Percentiles rank a stretch among this genome's conserved stretches.
Evolutionary conservation across 1,140 invertebrate species (phyloP).

Genomic region (Dermatophagoides farinae): DNA sequence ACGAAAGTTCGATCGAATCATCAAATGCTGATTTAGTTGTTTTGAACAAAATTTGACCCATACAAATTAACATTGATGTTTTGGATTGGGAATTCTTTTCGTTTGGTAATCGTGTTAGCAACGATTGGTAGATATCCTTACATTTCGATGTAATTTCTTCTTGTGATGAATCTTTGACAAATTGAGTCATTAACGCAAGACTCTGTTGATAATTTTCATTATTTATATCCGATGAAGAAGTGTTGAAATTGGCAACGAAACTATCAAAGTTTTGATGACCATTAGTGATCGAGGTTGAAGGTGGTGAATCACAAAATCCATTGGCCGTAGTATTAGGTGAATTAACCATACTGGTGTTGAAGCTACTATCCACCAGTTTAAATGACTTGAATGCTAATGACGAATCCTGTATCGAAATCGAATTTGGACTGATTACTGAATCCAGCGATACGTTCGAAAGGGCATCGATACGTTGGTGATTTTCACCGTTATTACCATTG

Average conservation of each 20-base stretch:
- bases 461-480: background rate
- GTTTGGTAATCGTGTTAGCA: constrained; percentile 5
- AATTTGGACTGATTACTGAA: constrained; percentile 50
- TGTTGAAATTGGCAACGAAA: background rate
- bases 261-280: background rate
- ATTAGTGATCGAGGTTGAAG: background rate
- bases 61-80: constrained; percentile 46
- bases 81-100: constrained; percentile 20
- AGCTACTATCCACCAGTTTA: too few relatives aligned
- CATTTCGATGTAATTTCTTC: constrained; percentile 3
- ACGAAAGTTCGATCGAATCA: constrained; percentile 64
- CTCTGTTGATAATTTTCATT: constrained; percentile 6
- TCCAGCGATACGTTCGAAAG: constrained; percentile 52
- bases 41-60: constrained; percentile 57
- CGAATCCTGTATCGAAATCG: background rate
- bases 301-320: background rate
- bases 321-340: too few relatives aligned
- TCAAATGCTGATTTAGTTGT: constrained; percentile 47
- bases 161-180: background rate
- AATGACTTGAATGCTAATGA: background rate
- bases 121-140: constrained; percentile 2
- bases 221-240: background rate
- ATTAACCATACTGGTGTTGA: too few relatives aligned
- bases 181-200: background rate
- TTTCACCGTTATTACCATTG: background rate